Base-by-base conservation (phyloP, 2,888 invertebrate genomes). In the Leucozona laternaria region DNA sequence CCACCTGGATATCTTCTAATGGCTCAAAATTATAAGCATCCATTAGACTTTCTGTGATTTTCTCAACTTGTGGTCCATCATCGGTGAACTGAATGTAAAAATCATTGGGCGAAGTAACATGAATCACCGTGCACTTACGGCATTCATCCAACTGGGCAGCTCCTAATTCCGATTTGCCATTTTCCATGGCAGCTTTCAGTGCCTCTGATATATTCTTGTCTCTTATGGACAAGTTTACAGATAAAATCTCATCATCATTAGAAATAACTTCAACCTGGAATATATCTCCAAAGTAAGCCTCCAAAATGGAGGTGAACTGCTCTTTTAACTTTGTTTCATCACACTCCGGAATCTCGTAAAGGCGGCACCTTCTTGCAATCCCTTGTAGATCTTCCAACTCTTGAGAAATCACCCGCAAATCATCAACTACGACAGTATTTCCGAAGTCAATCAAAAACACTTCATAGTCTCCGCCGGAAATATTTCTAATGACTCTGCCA, bases 401-500 rank as follows among this genome's bases (percentile, higher is more conserved):
- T 10, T 94, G 93, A 0, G 95, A 95, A 34, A 96, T 90, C 72
- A 93, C 92, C 73, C 94, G 93, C 34, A 95, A 89, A 89, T 95
- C 94, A 20, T 92, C 93, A 0, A 94, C 93, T 2, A 93, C 91
- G 0, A 94, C 93, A 0, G 93, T 93, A 89, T 95, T 95, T 6
- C 96, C 96, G 89, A 95, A 95, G 91, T 96, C 96, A 11, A 96
- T 93, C 88, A 96, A 96, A 17, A 95, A 94, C 0, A 96, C 95
- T 0, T 96, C 95, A 0, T 94, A 96, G 45, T 96, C 95, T 4
- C 94, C 93, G 0, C 96, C 94, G 89, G 96, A 96, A 31, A 97
- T 94, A 6, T 98, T 95, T 89, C 95, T 95, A 8, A 89, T 81
- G 4, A 92, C 83, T 20, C 78, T 80, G 0, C 97, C 98, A 85